Conservation (phyloP, 2,113 vertebrate genomes). For the Podarcis raffonei region DNA sequence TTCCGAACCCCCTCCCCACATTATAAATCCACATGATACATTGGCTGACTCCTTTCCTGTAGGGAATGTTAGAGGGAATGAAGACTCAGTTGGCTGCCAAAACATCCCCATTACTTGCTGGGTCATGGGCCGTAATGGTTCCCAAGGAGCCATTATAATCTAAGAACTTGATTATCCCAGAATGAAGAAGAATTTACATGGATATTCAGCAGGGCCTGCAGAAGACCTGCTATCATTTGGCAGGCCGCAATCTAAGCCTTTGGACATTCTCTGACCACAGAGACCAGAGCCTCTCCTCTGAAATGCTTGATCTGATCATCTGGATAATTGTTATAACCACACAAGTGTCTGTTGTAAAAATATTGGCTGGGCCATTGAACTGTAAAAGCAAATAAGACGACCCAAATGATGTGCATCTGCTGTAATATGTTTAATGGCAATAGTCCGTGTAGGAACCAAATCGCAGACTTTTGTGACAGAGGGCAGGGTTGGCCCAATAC, state of each 20-base stretch:
- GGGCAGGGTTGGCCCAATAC: background rate
- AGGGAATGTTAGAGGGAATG: conserved; percentile 8
- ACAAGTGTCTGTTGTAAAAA: conserved; percentile 43
- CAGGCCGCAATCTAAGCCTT: conserved; percentile 21
- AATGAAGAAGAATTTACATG: conserved; percentile 51
- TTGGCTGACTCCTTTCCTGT: background rate
- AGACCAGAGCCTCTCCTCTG: conserved; percentile 38
- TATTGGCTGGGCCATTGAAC: conserved; percentile 42
- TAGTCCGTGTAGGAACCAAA: background rate
- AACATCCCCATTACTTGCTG: background rate
- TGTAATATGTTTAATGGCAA: conserved; percentile 20
- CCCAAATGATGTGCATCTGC: background rate
- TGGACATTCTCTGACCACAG: conserved; percentile 20
- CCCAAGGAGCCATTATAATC: conserved; percentile 37
- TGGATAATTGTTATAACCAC: conserved; percentile 46
- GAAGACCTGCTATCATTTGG: conserved; percentile 36
- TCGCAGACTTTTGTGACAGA: background rate
- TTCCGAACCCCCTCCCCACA: background rate
- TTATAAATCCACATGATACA: background rate
- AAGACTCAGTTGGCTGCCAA: conserved; percentile 2
- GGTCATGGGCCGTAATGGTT: background rate
- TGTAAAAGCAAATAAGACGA: conserved; percentile 50
- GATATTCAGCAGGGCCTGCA: conserved; percentile 42
- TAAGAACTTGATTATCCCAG: conserved; percentile 44
- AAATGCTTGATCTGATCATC: conserved; percentile 32